Evolutionary conservation across 2,888 invertebrate genomes (phyloP).

Genomic region (Carpatolechia fugitivella): DNA sequence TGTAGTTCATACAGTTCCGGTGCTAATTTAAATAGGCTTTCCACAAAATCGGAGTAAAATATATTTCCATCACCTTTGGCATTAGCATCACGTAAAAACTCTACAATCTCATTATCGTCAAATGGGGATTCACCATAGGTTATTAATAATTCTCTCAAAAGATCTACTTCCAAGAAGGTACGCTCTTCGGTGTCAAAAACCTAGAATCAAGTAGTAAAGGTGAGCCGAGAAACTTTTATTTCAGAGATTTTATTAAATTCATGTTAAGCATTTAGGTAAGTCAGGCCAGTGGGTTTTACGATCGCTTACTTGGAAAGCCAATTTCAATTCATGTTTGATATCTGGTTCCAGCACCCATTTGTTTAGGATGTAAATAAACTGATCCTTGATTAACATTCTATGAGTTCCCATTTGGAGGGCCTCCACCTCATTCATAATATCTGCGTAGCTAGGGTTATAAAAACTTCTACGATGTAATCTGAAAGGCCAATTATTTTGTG

Average conservation of each 20-base stretch:
- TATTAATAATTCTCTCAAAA: slow-evolving; percentile 48
- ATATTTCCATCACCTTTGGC: slow-evolving; percentile 61
- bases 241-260: too few species aligned
- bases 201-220: slow-evolving; percentile 43
- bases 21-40: slow-evolving; percentile 55
- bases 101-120: slow-evolving; percentile 44
- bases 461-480: slow-evolving; percentile 64
- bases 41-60: slow-evolving; percentile 55
- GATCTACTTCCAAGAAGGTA: slow-evolving; percentile 52
- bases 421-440: slow-evolving; percentile 60
- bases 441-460: slow-evolving; percentile 56
- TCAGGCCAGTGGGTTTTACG: too few species aligned
- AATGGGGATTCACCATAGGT: slow-evolving; percentile 44
- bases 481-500: slow-evolving; percentile 21
- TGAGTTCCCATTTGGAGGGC: slow-evolving; percentile 45
- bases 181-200: slow-evolving; percentile 66
- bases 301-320: slow-evolving; percentile 58
- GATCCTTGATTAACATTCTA: slow-evolving; percentile 55
- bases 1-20: slow-evolving; percentile 57
- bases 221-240: too few species aligned
- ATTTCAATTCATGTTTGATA: slow-evolving; percentile 56
- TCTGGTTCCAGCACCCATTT: slow-evolving; percentile 48
- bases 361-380: slow-evolving; percentile 58
- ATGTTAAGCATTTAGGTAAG: too few species aligned
- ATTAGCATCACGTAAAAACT: slow-evolving; percentile 62